These are phyloP conservation scores for Salvelinus fontinalis DNA, from an alignment of 2,113 vertebrate genomes.

Conservation along the genomic window DNA sequence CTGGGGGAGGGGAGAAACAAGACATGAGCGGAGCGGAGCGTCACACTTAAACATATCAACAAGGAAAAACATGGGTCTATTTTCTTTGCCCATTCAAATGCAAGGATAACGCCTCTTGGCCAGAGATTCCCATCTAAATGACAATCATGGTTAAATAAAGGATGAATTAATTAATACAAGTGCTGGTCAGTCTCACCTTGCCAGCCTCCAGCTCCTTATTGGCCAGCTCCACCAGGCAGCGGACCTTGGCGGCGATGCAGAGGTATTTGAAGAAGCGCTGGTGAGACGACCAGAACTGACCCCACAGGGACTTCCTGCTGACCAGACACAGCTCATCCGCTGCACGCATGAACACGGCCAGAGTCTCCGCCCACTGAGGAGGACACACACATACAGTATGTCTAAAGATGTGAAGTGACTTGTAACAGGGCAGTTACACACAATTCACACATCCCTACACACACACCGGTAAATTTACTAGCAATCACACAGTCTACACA, in stretches of 20 bases:
- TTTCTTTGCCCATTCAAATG: too few relatives aligned
- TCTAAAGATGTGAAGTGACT: too few relatives aligned
- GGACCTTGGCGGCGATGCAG: conserved; percentile 94
- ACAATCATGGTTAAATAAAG: background rate
- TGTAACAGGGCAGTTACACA: background rate
- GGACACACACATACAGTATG: background rate
- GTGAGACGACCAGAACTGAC: conserved; percentile 98
- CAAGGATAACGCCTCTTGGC: too few relatives aligned
- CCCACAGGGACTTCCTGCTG: conserved; percentile 94
- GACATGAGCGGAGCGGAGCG: too few relatives aligned
- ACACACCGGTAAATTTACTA: background rate
- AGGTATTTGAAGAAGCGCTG: conserved; percentile 99
- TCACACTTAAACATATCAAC: background rate
- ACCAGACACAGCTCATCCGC: conserved; percentile 88
- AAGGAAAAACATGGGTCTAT: background rate
- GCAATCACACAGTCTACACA: background rate
- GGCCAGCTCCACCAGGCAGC: conserved; percentile 89
- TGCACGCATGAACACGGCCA: conserved; percentile 87
- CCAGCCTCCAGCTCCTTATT: conserved; percentile 83
- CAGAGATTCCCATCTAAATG: too few relatives aligned
- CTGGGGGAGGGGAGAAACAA: conserved; percentile 57
- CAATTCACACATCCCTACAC: background rate
- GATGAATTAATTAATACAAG: background rate
- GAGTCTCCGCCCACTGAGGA: conserved; percentile 91
- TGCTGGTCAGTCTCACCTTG: conserved; percentile 76